These are phyloP conservation scores for Gisinianus flammeolus DNA, from an alignment of 2,888 invertebrate species.

Conservation along the genomic window DNA sequence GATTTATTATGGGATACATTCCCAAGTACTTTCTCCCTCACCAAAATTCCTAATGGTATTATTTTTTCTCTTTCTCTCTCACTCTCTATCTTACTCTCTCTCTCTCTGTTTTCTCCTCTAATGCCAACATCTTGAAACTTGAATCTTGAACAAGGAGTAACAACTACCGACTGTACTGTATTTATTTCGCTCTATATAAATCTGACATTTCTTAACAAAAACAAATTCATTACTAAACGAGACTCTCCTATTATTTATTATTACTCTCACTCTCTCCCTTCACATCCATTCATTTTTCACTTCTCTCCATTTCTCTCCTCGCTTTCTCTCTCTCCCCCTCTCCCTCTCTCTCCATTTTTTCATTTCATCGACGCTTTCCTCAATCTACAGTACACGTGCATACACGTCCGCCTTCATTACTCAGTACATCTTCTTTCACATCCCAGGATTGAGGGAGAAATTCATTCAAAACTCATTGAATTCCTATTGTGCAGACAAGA, in stretches of 20 bases:
- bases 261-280: background rate
- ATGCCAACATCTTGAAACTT: background rate
- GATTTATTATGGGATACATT: slow-evolving; percentile 19
- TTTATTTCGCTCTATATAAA: background rate
- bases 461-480: too few species aligned
- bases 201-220: slow-evolving; percentile 7
- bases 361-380: too few species aligned
- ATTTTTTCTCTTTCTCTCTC: slow-evolving; percentile 2
- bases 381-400: too few species aligned
- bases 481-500: too few species aligned
- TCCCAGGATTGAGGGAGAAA: too few species aligned
- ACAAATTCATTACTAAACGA: slow-evolving; percentile 21
- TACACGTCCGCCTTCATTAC: too few species aligned
- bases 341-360: background rate
- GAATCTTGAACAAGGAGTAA: background rate
- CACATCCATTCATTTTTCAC: background rate
- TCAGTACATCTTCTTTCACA: too few species aligned
- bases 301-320: background rate
- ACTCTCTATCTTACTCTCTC: background rate
- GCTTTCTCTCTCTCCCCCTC: background rate
- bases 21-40: background rate
- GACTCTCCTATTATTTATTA: slow-evolving; percentile 9
- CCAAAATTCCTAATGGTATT: slow-evolving; percentile 31
- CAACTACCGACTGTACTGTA: background rate
- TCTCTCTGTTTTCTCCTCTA: background rate